Percentiles rank a stretch among this genome's conserved stretches.
Conservation (phyloP, 2,888 invertebrate genomes). For the Catocala sponsa region DNA sequence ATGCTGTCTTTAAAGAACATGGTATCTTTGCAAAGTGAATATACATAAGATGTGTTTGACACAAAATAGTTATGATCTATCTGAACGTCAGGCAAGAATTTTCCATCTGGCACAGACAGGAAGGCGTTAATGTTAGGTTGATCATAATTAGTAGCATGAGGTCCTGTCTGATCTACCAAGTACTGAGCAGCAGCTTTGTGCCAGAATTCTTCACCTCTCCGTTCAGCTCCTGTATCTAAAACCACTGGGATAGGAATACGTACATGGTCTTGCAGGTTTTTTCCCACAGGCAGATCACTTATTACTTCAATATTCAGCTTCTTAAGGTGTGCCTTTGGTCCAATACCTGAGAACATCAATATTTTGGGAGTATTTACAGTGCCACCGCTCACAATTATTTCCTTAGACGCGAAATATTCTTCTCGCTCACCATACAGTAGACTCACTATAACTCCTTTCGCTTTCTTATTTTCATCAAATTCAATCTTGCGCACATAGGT, state of each 20-base stretch:
- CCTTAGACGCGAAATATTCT: conserved; percentile 67
- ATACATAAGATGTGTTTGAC: conserved; percentile 72
- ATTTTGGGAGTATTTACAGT: conserved; percentile 74
- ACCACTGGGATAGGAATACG: conserved; percentile 77
- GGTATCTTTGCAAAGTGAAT: conserved; percentile 67
- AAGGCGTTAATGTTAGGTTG: conserved; percentile 82
- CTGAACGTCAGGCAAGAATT: conserved; percentile 76
- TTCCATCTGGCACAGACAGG: conserved; percentile 67
- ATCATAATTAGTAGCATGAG: conserved; percentile 75
- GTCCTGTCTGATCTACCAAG: conserved; percentile 76
- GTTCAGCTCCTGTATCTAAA: conserved; percentile 68
- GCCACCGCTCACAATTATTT: conserved; percentile 77
- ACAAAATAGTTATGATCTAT: conserved; percentile 81
- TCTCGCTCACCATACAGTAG: conserved; percentile 60
- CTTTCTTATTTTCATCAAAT: conserved; percentile 61
- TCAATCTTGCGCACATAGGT: conserved; percentile 62
- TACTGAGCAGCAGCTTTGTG: conserved; percentile 74
- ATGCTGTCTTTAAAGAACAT: conserved; percentile 71
- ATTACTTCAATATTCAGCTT: conserved; percentile 65
- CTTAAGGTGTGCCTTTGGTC: conserved; percentile 68
- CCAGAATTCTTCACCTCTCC: conserved; percentile 69
- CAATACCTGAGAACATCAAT: conserved; percentile 78
- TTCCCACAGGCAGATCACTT: conserved; percentile 74
- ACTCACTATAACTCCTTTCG: conserved; percentile 67
- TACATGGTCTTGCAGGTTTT: conserved; percentile 83